phyloP scores from a whole-genome alignment of 2,113 vertebrate species.

The Choloepus hoffmanni region DNA sequence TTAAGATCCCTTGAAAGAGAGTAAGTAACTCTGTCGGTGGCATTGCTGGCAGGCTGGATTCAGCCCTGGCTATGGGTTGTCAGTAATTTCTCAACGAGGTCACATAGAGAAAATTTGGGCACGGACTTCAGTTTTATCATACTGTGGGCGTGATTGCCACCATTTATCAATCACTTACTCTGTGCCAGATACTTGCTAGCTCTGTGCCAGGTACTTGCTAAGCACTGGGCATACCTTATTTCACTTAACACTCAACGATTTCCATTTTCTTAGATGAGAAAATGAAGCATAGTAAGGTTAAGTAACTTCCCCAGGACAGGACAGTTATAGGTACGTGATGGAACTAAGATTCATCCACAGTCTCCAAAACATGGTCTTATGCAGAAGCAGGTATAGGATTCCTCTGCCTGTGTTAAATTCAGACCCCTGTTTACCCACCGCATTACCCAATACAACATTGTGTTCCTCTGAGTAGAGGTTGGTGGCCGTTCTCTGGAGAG shows the following conservation, averaged over 20 bases:
- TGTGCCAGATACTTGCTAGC: background rate
- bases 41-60: background rate
- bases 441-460: background rate
- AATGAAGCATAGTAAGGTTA: slow-evolving; percentile 1
- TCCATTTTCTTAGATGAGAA: slow-evolving; percentile 54
- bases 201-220: slow-evolving; percentile 1
- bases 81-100: background rate
- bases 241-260: background rate
- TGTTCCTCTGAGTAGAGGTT: slow-evolving; percentile 13
- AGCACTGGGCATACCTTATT: background rate
- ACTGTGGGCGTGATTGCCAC: background rate
- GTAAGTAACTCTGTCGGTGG: background rate
- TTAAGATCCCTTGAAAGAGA: slow-evolving; percentile 1
- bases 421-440: background rate
- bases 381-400: background rate
- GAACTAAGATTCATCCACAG: background rate
- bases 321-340: background rate
- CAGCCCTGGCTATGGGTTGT: background rate
- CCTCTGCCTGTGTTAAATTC: background rate
- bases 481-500: background rate
- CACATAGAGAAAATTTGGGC: background rate
- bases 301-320: slow-evolving; percentile 18
- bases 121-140: background rate
- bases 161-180: slow-evolving; percentile 50
- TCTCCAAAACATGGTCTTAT: slow-evolving; percentile 54